Base-by-base conservation (phyloP, 1,140 invertebrate genomes). In the Pteromalus puparum region DNA sequence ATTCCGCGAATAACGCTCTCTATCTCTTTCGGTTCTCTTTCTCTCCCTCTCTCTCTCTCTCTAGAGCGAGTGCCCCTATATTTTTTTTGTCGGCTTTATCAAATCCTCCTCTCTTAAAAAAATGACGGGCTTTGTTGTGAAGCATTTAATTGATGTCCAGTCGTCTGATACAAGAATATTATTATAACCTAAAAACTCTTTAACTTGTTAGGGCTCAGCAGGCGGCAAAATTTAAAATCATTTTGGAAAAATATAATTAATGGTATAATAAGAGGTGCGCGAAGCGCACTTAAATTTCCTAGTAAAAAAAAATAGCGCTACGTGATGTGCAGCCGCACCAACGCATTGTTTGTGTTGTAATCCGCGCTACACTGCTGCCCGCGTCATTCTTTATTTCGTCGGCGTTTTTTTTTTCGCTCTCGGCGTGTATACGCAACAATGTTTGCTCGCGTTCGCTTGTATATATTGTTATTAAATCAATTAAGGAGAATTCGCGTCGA, bases 31-130 rank as follows among this genome's bases (percentile, higher is more conserved):
- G 6, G 70, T 72, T 67, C 18, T 12, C 4, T 70, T 3, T 61
- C n/a, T n/a, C n/a, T n/a, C n/a, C n/a, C n/a, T n/a, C 53, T 46
- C 18, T 46, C 18, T 73, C 61, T 83, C 73, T 84, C 82, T 84
- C 65, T 77, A n/a, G n/a, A n/a, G 65, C 30, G 21, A 65, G 61
- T 68, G 38, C 42, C 34, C 30, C 67, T 24, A 18, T 42, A 42
- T 42, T 42, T 42, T 42, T 38, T 42, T 42, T 42, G 38, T 42
- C 10, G 38, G 38, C 9, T 65, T 65, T n/a, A n/a, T 18, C 61
- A 65, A n/a, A 65, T 65, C n/a, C n/a, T n/a, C n/a, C n/a, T n/a
- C n/a, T n/a, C n/a, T n/a, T n/a, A n/a, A n/a, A n/a, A n/a, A n/a
- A n/a, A n/a, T n/a, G n/a, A n/a, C n/a, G n/a, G n/a, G n/a, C n/a